phyloP scores from a whole-genome alignment of 2,113 vertebrate genomes.

The Indicator indicator region DNA sequence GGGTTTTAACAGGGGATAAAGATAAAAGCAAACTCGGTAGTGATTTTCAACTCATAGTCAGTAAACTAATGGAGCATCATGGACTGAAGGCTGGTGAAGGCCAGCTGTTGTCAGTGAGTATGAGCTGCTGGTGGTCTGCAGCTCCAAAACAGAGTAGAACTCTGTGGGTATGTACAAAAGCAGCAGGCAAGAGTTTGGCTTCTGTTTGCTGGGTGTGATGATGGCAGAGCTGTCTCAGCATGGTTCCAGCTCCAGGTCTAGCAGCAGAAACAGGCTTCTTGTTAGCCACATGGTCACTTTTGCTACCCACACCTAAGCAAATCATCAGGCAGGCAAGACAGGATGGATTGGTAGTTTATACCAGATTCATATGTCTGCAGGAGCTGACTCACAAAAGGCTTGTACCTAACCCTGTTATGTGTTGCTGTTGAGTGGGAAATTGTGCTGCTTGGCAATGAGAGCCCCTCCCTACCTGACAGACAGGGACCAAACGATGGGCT shows the following conservation, averaged over 20 bases:
- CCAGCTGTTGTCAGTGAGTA: neutral
- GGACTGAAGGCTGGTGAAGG: neutral
- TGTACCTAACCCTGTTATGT: neutral
- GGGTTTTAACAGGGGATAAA: neutral
- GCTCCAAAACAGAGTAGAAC: neutral
- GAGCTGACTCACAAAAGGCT: neutral
- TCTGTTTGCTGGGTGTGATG: fast-evolving
- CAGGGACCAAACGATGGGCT: neutral
- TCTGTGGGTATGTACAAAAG: neutral
- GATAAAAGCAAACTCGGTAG: neutral
- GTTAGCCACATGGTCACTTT: neutral
- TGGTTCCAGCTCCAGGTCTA: neutral
- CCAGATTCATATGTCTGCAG: neutral
- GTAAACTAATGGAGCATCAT: neutral
- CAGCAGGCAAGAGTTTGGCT: neutral
- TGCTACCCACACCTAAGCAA: neutral
- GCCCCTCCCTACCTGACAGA: neutral
- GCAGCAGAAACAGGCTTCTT: neutral
- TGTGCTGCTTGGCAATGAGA: neutral
- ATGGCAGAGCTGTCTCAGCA: neutral
- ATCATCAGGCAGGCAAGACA: neutral
- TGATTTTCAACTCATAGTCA: neutral
- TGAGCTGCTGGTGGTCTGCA: neutral
- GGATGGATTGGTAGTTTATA: neutral
- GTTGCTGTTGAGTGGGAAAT: neutral